Percentiles rank a stretch among this genome's conserved stretches.
These are phyloP conservation scores for Stenchaetothrips biformis DNA, from an alignment of 2,888 invertebrate genomes.

Conservation along the genomic window DNA sequence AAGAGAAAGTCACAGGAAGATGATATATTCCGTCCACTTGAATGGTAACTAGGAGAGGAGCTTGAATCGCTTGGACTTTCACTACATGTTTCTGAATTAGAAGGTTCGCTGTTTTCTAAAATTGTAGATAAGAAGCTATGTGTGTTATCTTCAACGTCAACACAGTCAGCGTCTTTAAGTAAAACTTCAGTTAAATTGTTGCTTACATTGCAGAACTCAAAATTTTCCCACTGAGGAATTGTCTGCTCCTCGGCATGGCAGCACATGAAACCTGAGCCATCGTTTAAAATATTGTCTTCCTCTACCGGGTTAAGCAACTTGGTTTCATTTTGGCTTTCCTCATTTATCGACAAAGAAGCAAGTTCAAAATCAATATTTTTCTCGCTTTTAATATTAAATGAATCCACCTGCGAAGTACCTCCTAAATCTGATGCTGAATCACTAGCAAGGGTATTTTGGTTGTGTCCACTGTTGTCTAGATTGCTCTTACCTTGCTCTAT, in stretches of 20 bases:
- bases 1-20: constrained; percentile 39
- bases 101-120: constrained; percentile 55
- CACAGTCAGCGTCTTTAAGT: not conserved
- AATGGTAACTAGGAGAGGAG: not conserved
- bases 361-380: no score
- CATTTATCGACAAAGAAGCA: no score
- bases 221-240: not conserved
- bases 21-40: constrained; percentile 41
- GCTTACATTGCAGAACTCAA: not conserved
- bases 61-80: constrained; percentile 41
- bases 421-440: no score
- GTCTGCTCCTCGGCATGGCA: not conserved
- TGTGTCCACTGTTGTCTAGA: no score
- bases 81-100: constrained; percentile 45
- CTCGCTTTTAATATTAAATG: no score
- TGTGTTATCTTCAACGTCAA: constrained; percentile 33
- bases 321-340: no score
- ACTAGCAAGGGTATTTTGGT: no score
- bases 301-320: no score
- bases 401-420: no score
- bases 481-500: no score
- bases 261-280: no score
- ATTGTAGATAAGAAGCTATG: constrained; percentile 52
- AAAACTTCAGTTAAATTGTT: not conserved
- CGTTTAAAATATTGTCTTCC: no score